A percentile compares a stretch with the other conserved stretches of the same genome.
These are phyloP conservation scores for Pantala flavescens DNA, from an alignment of 1,140 invertebrate genomes.

Conservation along the genomic window DNA sequence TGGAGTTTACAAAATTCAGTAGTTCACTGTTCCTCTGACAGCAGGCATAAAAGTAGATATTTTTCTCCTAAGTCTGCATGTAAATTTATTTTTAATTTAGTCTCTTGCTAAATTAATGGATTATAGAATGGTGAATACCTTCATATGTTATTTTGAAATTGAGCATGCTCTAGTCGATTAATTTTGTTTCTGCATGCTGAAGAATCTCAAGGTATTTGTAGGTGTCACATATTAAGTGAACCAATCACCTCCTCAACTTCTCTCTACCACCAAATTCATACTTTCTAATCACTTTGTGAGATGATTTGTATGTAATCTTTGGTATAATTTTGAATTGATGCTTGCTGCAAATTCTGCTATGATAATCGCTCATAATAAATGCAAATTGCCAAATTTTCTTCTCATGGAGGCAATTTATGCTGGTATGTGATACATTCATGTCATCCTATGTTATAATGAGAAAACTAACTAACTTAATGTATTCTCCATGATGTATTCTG, in stretches of 20 bases:
- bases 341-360: not conserved
- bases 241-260: not conserved
- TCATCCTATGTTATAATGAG: no score
- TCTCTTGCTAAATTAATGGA: not conserved
- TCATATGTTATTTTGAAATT: not conserved
- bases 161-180: not conserved
- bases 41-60: not conserved
- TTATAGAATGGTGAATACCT: not conserved
- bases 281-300: not conserved
- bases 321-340: not conserved
- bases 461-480: no score
- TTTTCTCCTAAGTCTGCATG: not conserved
- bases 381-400: no score
- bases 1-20: no score
- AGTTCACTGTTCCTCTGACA: no score
- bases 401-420: no score
- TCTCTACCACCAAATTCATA: constrained; percentile 4
- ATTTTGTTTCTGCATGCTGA: not conserved
- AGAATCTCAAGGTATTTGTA: not conserved
- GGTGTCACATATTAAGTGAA: not conserved
- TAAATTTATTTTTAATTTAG: not conserved
- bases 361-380: not conserved
- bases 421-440: no score
- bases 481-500: no score
- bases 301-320: not conserved